Evolutionary conservation across 2,888 invertebrate genomes (phyloP).

Genomic region (Amblyjoppa proteus): DNA sequence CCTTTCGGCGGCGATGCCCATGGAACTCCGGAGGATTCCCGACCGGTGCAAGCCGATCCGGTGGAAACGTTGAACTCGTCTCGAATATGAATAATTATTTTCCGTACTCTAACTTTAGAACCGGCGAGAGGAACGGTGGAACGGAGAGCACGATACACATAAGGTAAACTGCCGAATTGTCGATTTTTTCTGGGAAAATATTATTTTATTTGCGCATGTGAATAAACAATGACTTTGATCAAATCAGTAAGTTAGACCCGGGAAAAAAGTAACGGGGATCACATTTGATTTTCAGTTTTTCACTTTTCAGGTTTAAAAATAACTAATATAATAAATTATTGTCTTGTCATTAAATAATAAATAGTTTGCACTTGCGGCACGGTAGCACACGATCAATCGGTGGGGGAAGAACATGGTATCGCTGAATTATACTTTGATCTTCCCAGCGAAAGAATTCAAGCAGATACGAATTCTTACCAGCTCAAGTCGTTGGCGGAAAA

Average conservation of each 20-base stretch:
- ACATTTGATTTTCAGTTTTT: no score
- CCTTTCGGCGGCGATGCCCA: conserved; percentile 37
- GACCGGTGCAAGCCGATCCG: conserved; percentile 22
- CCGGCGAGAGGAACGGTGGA: conserved; percentile 23
- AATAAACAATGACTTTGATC: no score
- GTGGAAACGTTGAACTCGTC: conserved; percentile 63
- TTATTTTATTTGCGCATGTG: not conserved
- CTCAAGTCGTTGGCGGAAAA: no score
- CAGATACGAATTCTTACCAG: not conserved
- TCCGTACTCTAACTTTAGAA: conserved; percentile 63
- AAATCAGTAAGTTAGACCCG: no score
- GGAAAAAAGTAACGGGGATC: no score
- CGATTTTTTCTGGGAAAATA: not conserved
- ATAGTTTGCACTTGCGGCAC: no score
- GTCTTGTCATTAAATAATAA: no score
- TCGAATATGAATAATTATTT: conserved; percentile 69
- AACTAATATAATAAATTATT: no score
- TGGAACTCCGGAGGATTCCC: conserved; percentile 33
- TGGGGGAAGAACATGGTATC: no score
- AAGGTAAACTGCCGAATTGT: not conserved
- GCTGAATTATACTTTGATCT: not conserved
- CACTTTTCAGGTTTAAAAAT: no score
- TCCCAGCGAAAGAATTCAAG: not conserved
- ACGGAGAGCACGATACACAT: not conserved
- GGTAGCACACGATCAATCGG: no score